Percentiles rank a stretch among this genome's conserved stretches.
These are phyloP conservation scores for Urosaurus nigricauda DNA, from an alignment of 2,797 vertebrate species.

Conservation along the genomic window DNA sequence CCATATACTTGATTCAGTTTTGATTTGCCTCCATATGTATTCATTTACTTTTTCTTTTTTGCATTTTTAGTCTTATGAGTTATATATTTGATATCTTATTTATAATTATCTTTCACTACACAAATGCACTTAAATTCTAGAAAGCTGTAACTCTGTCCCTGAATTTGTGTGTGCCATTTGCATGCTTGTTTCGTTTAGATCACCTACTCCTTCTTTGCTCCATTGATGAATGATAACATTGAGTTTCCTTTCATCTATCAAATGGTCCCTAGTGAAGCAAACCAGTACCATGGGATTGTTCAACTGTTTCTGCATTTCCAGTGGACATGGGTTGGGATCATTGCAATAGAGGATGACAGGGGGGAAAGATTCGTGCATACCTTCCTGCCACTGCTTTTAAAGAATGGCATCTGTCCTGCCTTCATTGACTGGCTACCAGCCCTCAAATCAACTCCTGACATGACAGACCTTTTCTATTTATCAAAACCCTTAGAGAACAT, in stretches of 20 bases:
- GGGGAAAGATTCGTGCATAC: neutral
- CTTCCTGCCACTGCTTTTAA: neutral
- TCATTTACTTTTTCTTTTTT: too few species aligned
- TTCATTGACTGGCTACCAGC: neutral
- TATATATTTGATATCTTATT: too few species aligned
- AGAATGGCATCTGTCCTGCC: neutral
- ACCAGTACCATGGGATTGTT: neutral
- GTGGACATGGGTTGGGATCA: neutral
- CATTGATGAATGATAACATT: neutral
- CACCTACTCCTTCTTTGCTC: neutral
- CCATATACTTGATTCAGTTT: too few species aligned
- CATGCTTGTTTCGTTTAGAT: neutral
- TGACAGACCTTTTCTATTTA: neutral
- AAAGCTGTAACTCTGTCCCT: too few species aligned
- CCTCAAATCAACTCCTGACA: neutral
- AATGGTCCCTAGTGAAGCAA: neutral
- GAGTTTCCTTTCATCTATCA: neutral
- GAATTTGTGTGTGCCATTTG: too few species aligned
- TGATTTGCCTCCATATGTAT: too few species aligned
- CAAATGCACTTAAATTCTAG: too few species aligned
- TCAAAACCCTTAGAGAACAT: neutral
- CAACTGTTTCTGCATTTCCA: neutral
- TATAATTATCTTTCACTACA: too few species aligned
- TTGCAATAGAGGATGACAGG: neutral
- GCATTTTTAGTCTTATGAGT: too few species aligned